Conservation (phyloP, 2,888 invertebrate genomes). For the Thera britannica region DNA sequence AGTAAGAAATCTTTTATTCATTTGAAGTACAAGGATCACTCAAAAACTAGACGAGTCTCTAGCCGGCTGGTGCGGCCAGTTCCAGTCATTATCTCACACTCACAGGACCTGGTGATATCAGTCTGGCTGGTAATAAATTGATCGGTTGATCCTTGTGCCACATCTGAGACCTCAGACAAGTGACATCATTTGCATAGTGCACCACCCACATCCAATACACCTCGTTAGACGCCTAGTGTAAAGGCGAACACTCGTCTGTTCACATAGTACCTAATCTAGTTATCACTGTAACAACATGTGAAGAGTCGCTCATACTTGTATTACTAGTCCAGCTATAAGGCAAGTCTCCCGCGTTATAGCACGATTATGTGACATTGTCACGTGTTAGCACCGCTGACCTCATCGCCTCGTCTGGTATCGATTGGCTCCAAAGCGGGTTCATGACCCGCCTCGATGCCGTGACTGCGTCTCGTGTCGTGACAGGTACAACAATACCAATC, state of each 20-base stretch:
- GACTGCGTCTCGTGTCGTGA: constrained; percentile 16
- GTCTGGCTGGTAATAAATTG: constrained; percentile 4
- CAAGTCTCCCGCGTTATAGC: neutral
- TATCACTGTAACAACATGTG: constrained; percentile 4
- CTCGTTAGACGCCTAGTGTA: constrained; percentile 13
- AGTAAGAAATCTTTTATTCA: too few species aligned
- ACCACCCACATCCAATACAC: constrained; percentile 23
- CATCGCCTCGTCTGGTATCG: constrained; percentile 16
- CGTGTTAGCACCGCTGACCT: constrained; percentile 9
- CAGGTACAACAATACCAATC: constrained; percentile 12
- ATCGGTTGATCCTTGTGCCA: constrained; percentile 28
- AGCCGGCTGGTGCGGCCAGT: too few species aligned
- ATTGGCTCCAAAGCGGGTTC: constrained; percentile 11
- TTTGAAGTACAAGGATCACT: too few species aligned
- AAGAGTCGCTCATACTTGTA: neutral
- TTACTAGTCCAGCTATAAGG: too few species aligned
- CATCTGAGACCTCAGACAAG: constrained; percentile 22
- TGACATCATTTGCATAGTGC: constrained; percentile 30
- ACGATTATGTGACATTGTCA: constrained; percentile 2
- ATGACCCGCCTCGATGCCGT: constrained; percentile 13
- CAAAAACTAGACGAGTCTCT: too few species aligned
- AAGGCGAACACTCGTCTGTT: constrained; percentile 5
- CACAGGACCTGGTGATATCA: constrained; percentile 5
- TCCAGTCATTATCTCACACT: neutral
- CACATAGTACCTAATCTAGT: neutral